Evolutionary conservation across 2,888 invertebrate species (phyloP).

Genomic region (Lepidochitona cinerea): DNA sequence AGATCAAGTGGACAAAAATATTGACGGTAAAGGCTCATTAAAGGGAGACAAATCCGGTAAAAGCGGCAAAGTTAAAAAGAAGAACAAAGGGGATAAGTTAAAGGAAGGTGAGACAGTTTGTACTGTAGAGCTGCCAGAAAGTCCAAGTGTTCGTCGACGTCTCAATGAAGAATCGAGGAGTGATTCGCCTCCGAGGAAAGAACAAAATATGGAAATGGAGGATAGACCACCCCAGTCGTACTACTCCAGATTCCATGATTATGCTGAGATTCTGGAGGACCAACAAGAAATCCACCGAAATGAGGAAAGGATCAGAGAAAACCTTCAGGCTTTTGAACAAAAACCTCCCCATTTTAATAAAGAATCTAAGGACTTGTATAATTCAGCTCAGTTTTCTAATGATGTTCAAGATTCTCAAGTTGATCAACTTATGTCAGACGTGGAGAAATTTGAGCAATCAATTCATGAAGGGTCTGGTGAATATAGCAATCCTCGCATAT

Average conservation of each 20-base stretch:
- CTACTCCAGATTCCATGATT: slow-evolving; percentile 55
- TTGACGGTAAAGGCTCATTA: background rate
- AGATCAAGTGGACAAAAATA: background rate
- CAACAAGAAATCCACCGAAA: background rate
- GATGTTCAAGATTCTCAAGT: background rate
- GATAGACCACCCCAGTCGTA: slow-evolving; percentile 21
- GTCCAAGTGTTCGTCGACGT: slow-evolving; percentile 43
- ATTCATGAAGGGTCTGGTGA: background rate
- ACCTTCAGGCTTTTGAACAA: background rate
- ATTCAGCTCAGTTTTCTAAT: background rate
- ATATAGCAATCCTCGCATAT: slow-evolving; percentile 27
- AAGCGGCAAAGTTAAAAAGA: slow-evolving; percentile 16
- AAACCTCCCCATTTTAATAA: background rate
- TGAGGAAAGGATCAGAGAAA: background rate
- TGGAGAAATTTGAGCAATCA: slow-evolving; percentile 6
- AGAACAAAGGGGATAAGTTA: slow-evolving; percentile 17
- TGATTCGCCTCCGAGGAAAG: background rate
- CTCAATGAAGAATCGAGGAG: background rate
- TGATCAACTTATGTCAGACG: background rate
- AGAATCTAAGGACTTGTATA: background rate
- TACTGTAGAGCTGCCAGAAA: slow-evolving; percentile 38
- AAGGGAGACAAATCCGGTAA: slow-evolving; percentile 3
- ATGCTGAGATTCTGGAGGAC: slow-evolving; percentile 52
- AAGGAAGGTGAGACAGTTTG: slow-evolving; percentile 13
- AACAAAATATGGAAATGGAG: background rate